Base-by-base conservation (phyloP, 2,888 invertebrate genomes). In the Linnaemya tessellans region DNA sequence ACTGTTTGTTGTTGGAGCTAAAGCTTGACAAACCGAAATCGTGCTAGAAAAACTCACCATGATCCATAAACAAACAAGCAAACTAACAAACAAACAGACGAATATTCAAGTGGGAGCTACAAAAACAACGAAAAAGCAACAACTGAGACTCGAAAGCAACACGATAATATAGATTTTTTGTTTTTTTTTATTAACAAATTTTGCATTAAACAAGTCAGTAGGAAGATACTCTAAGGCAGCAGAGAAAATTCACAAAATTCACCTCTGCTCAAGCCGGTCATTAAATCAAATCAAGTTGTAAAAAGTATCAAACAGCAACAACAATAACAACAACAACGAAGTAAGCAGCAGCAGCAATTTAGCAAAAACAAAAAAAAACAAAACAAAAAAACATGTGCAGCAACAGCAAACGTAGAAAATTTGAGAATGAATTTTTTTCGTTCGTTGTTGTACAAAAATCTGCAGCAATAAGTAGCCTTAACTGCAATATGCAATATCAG, bases 361-460 rank as follows among this genome's bases (percentile, higher is more conserved):
- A n/a, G n/a, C n/a, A n/a, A n/a, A n/a, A n/a, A n/a, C n/a, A n/a
- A n/a, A n/a, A n/a, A n/a, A n/a, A n/a, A n/a, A n/a, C n/a, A n/a
- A n/a, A n/a, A 30, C 15, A 58, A 60, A 56, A 58, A 46, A 73
- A 49, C 60, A 79, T 62, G 43, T 64, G 62, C 83, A 78, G 56
- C 71, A 49, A 43, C 56, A 58, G 56, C 64, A 20, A 68, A 58
- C 54, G 46, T 83, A 83, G 51, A 82, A 80, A 80, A 74, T 86
- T 87, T 87, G 85, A 87, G 87, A 87, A 87, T 87, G 87, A 87
- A 87, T 87, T 85, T 81, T 64, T 70, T 75, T 35, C 20, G 20
- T 73, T 43, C 56, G 65, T 74, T 80, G 43, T 74, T 80, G 56
- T 22, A 46, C 46, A 35, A 30, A 58, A 43, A 62, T 11, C 15